A percentile compares a stretch with the other conserved stretches of the same genome.
These are phyloP conservation scores for Saguinus imperator DNA, from an alignment of 2,113 vertebrate species.

Conservation along the genomic window DNA sequence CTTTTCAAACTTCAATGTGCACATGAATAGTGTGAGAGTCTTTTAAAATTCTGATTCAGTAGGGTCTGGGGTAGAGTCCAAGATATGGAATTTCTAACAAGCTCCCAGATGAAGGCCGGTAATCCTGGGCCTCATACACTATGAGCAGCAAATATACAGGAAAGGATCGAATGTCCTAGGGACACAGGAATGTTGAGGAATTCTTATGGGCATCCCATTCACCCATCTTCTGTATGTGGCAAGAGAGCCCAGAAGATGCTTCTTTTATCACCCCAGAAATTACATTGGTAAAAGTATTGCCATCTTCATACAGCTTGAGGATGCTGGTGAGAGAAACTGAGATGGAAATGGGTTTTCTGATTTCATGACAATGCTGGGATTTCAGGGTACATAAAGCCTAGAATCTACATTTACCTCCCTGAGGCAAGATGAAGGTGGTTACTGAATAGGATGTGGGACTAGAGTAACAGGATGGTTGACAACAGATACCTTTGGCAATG, in stretches of 20 bases:
- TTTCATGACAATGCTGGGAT: neutral
- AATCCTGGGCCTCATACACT: neutral
- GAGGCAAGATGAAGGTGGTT: neutral
- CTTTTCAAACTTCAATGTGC: constrained; percentile 8
- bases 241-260: neutral
- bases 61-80: constrained; percentile 46
- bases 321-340: neutral
- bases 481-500: neutral
- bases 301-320: neutral
- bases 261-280: neutral
- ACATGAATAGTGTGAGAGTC: constrained; percentile 9
- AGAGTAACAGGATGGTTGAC: neutral
- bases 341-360: neutral
- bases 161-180: neutral
- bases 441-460: neutral
- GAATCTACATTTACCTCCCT: neutral
- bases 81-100: constrained; percentile 8
- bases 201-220: neutral
- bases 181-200: neutral
- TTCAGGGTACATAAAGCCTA: neutral
- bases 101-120: neutral
- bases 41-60: constrained; percentile 56
- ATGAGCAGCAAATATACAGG: neutral
- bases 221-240: neutral
- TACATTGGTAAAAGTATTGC: neutral